These are phyloP conservation scores for Sebastolobus altivelis DNA, from an alignment of 2,797 vertebrate genomes.

Conservation along the genomic window DNA sequence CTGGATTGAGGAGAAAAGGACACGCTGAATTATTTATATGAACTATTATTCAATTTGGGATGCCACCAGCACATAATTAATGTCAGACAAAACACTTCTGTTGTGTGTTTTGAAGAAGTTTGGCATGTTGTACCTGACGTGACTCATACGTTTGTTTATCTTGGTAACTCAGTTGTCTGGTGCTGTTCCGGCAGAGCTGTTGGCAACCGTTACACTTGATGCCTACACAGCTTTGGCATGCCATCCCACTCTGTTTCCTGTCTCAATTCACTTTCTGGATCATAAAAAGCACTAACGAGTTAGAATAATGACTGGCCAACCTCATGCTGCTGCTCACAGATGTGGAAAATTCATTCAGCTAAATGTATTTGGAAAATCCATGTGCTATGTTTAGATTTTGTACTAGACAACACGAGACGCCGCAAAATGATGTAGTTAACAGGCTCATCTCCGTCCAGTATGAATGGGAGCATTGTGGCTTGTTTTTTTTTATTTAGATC, in stretches of 20 bases:
- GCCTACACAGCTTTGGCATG: conserved; percentile 16
- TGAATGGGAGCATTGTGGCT: conserved; percentile 41
- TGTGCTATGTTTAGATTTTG: conserved; percentile 28
- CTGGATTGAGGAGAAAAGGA: neutral
- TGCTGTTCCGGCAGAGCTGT: conserved; percentile 6
- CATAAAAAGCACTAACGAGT: conserved; percentile 38
- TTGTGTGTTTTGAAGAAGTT: neutral
- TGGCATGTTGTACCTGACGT: neutral
- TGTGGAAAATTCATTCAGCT: conserved; percentile 39
- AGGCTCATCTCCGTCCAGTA: neutral
- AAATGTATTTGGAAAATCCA: conserved; percentile 36
- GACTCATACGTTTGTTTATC: conserved; percentile 3
- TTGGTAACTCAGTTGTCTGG: conserved; percentile 21
- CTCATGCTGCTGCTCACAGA: conserved; percentile 30
- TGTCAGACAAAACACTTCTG: neutral
- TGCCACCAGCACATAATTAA: neutral
- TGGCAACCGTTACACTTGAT: conserved; percentile 1
- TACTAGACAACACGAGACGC: conserved; percentile 2
- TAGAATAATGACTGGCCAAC: conserved; percentile 9
- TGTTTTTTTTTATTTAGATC: neutral
- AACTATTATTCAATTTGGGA: neutral
- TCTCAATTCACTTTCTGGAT: conserved; percentile 19
- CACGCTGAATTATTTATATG: conserved; percentile 8
- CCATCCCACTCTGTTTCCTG: conserved; percentile 6
- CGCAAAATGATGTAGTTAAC: conserved; percentile 11